Percentiles rank a stretch among this genome's conserved stretches.
Evolutionary conservation across 1,140 invertebrate genomes (phyloP).

Genomic region (Trypoxylus dichotomus): DNA sequence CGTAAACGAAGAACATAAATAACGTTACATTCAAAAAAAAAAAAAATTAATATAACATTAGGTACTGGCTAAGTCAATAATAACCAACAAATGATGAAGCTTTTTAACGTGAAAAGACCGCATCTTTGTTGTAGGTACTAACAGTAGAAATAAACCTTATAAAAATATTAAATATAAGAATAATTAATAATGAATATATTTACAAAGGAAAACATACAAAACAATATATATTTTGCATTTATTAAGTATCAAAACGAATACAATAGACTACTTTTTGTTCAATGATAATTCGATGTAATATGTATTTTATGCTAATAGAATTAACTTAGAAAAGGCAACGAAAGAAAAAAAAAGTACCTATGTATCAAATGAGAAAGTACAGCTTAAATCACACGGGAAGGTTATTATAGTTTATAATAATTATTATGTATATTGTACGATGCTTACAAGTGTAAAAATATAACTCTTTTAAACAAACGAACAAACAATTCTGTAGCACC

Average conservation of each 20-base stretch:
- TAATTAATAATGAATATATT: slow-evolving; percentile 39
- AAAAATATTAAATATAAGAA: slow-evolving; percentile 33
- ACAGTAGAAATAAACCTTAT: slow-evolving; percentile 42
- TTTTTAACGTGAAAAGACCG: slow-evolving; percentile 30
- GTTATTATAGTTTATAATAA: slow-evolving; percentile 27
- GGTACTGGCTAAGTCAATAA: slow-evolving; percentile 44
- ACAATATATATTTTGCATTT: background rate
- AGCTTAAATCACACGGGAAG: slow-evolving; percentile 37
- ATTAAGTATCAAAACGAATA: background rate
- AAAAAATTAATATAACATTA: slow-evolving; percentile 40
- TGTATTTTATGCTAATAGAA: no score
- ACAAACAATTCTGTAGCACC: slow-evolving; percentile 51
- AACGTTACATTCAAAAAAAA: slow-evolving; percentile 37
- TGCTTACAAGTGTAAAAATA: slow-evolving; percentile 31
- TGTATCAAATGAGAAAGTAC: slow-evolving; percentile 41
- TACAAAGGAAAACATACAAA: slow-evolving; percentile 31
- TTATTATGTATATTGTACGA: background rate
- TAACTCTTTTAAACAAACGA: slow-evolving; percentile 32
- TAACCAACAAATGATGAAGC: slow-evolving; percentile 36
- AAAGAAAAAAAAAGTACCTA: slow-evolving; percentile 36
- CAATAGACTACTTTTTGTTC: background rate
- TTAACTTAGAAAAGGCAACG: slow-evolving; percentile 31
- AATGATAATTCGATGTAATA: slow-evolving; percentile 11
- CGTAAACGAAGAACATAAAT: slow-evolving; percentile 42
- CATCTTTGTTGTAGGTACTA: slow-evolving; percentile 47